These are phyloP conservation scores for Choreutis nemorana DNA, from an alignment of 2,888 invertebrate genomes.

Conservation along the genomic window DNA sequence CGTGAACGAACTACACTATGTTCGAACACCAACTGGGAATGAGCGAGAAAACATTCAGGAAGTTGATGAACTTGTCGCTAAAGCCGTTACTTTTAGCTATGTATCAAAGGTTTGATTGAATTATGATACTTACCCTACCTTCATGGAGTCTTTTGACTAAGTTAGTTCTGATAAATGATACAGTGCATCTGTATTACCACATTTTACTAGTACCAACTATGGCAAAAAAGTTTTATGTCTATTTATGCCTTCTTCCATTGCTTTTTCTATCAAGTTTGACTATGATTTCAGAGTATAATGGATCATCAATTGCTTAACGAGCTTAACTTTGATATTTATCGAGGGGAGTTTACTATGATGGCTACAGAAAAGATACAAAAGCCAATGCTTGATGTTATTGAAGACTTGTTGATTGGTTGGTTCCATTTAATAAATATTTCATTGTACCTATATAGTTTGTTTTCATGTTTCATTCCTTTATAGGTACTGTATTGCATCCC, in stretches of 20 bases:
- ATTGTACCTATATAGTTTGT: no score
- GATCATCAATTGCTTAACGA: conserved; percentile 23
- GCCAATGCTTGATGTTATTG: conserved; percentile 23
- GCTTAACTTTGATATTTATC: conserved; percentile 40
- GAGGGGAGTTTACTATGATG: conserved; percentile 39
- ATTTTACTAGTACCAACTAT: no score
- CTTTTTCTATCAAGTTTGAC: no score
- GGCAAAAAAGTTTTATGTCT: no score
- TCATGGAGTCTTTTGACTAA: no score
- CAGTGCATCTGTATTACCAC: no score
- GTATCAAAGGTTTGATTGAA: conserved; percentile 39
- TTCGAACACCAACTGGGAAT: conserved; percentile 22
- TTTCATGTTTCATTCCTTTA: no score
- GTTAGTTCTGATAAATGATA: no score
- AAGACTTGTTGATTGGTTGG: conserved; percentile 40
- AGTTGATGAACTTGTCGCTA: conserved; percentile 44
- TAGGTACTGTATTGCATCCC: no score
- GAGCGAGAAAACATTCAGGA: conserved; percentile 35
- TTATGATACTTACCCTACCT: no score
- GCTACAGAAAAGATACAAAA: conserved; percentile 31
- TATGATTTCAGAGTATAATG: conserved; percentile 33
- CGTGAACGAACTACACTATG: conserved; percentile 17
- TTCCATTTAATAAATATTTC: neutral
- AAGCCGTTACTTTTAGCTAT: conserved; percentile 37
- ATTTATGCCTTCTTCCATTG: no score